Conservation (phyloP, 2,888 invertebrate genomes). For the Protula sp. region DNA sequence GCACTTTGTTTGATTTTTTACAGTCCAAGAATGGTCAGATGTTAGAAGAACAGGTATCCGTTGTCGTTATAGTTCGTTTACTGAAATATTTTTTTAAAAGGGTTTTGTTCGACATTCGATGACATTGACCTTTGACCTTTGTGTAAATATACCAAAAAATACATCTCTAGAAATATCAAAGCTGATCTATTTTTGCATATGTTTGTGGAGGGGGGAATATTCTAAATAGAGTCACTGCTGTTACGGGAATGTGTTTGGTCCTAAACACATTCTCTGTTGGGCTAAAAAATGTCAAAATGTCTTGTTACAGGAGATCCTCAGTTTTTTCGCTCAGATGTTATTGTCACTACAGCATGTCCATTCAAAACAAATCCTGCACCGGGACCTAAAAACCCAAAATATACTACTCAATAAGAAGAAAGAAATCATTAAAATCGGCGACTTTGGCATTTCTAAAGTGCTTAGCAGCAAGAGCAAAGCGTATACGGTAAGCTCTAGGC, state of each 20-base stretch:
- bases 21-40: slow-evolving; percentile 59
- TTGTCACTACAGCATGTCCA: slow-evolving; percentile 77
- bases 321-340: slow-evolving; percentile 68
- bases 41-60: slow-evolving; percentile 61
- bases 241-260: no score
- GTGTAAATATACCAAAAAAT: no score
- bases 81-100: no score
- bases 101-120: background rate
- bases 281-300: no score
- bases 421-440: slow-evolving; percentile 72
- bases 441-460: slow-evolving; percentile 79
- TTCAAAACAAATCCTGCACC: slow-evolving; percentile 69
- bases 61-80: no score
- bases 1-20: slow-evolving; percentile 70
- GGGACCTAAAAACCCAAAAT: slow-evolving; percentile 81
- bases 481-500: slow-evolving; percentile 54
- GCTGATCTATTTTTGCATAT: no score
- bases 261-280: no score
- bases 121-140: no score
- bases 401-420: slow-evolving; percentile 70
- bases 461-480: slow-evolving; percentile 61
- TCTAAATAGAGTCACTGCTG: no score
- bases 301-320: slow-evolving; percentile 65
- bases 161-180: no score
- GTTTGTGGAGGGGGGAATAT: no score